phyloP scores from a whole-genome alignment of 2,888 invertebrate genomes.

The Rosalia funebris region DNA sequence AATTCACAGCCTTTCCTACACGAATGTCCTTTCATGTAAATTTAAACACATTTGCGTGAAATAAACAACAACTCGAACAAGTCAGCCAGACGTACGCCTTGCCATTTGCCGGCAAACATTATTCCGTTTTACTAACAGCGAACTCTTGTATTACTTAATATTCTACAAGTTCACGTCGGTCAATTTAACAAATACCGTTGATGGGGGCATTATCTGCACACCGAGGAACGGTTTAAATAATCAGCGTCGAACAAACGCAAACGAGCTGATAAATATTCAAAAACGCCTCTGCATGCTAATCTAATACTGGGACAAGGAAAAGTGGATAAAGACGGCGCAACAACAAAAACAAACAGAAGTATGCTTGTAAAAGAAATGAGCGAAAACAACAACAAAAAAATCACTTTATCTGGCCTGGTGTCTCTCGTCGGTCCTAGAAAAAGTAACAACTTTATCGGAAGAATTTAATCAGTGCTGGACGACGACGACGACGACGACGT shows the following conservation, averaged over 20 bases:
- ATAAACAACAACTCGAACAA: no score
- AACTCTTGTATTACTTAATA: conserved; percentile 24
- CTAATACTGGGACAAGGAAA: conserved; percentile 31
- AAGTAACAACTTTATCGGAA: neutral
- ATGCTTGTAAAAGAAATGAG: neutral
- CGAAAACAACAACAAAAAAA: neutral
- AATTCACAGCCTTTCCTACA: no score
- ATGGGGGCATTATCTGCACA: conserved; percentile 24
- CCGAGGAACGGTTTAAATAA: conserved; percentile 35
- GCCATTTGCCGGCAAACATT: neutral
- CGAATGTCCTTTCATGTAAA: no score
- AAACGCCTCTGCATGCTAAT: conserved; percentile 36
- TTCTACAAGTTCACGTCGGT: conserved; percentile 30
- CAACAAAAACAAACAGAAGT: conserved; percentile 26
- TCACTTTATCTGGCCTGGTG: neutral
- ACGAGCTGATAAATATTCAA: conserved; percentile 41
- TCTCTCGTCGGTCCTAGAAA: neutral
- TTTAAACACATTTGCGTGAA: no score
- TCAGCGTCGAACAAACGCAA: conserved; percentile 32
- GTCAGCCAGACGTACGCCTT: neutral
- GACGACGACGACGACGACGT: no score
- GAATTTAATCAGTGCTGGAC: neutral
- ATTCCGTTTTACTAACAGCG: conserved; percentile 17
- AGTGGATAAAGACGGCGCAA: conserved; percentile 28
- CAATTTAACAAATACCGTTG: conserved; percentile 33